A percentile compares a stretch with the other conserved stretches of the same genome.
Evolutionary conservation across 1,140 invertebrate species (phyloP).

Genomic region (Arctopsyche grandis): DNA sequence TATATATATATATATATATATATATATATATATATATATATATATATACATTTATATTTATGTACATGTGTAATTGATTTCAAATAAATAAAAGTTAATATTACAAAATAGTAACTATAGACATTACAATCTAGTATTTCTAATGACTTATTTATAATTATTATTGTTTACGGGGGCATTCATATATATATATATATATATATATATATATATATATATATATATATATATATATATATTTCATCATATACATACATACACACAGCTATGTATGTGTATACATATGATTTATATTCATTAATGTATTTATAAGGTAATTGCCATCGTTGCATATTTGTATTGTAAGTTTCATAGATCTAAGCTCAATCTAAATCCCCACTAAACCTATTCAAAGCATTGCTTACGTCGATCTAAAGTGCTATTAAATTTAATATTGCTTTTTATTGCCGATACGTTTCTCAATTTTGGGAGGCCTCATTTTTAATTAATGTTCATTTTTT

Average conservation of each 20-base stretch:
- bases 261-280: not conserved
- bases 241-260: conserved; percentile 1
- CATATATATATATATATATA: conserved; percentile 17
- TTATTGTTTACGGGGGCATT: conserved; percentile 30
- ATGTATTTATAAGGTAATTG: conserved; percentile 37
- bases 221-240: conserved; percentile 20
- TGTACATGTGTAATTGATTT: too few species aligned
- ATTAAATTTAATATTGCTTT: conserved; percentile 54
- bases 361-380: conserved; percentile 52
- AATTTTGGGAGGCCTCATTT: conserved; percentile 36
- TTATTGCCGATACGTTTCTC: conserved; percentile 53
- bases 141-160: conserved; percentile 24
- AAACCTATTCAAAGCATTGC: conserved; percentile 50
- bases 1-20: too few species aligned
- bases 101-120: conserved; percentile 39
- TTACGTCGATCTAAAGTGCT: conserved; percentile 47
- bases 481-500: conserved; percentile 25
- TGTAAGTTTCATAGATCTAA: conserved; percentile 47
- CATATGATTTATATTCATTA: conserved; percentile 4
- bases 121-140: conserved; percentile 21
- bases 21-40: too few species aligned
- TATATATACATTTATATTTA: too few species aligned
- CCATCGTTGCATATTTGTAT: conserved; percentile 43
- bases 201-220: conserved; percentile 6
- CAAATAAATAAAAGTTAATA: conserved; percentile 7